A percentile compares a stretch with the other conserved stretches of the same genome.
phyloP scores from a whole-genome alignment of 1,140 invertebrate species.

The Whitmania pigra region DNA sequence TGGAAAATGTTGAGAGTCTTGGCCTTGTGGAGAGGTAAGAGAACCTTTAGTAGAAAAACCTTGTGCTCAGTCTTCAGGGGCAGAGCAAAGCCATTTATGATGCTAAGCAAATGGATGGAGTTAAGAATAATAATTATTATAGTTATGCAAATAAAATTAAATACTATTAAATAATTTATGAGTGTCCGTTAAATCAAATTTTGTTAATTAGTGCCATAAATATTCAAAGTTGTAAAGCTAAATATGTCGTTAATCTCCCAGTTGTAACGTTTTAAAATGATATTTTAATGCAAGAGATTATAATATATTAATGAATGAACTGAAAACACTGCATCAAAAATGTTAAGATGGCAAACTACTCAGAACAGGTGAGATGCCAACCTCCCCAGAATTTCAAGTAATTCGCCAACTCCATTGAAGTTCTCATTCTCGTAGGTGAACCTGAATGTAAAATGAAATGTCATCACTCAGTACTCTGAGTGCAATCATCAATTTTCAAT shows the following conservation, averaged over 20 bases:
- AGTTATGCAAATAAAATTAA: neutral
- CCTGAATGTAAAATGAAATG: slow-evolving; percentile 38
- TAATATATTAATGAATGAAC: neutral
- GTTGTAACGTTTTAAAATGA: neutral
- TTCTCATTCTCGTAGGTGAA: slow-evolving; percentile 99
- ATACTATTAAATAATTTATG: no score
- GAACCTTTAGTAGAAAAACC: slow-evolving; percentile 62
- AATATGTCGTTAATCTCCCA: neutral
- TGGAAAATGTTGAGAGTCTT: slow-evolving; percentile 90
- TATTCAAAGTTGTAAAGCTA: neutral
- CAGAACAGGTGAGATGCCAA: slow-evolving; percentile 21
- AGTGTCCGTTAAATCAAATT: neutral
- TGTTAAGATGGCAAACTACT: no score
- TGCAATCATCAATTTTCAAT: neutral
- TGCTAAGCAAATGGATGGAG: slow-evolving; percentile 48
- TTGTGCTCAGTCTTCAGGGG: slow-evolving; percentile 51
- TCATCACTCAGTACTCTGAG: neutral
- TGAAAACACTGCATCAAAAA: no score
- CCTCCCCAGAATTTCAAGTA: slow-evolving; percentile 87
- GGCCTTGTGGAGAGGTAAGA: slow-evolving; percentile 80
- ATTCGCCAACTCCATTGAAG: slow-evolving; percentile 93
- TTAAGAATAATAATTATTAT: neutral
- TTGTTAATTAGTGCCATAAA: neutral
- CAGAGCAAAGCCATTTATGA: slow-evolving; percentile 90
- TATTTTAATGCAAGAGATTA: slow-evolving; percentile 21